Percentiles rank a stretch among this genome's conserved stretches.
Evolutionary conservation across 2,113 vertebrate genomes (phyloP).

Genomic region (Leptosomus discolor): DNA sequence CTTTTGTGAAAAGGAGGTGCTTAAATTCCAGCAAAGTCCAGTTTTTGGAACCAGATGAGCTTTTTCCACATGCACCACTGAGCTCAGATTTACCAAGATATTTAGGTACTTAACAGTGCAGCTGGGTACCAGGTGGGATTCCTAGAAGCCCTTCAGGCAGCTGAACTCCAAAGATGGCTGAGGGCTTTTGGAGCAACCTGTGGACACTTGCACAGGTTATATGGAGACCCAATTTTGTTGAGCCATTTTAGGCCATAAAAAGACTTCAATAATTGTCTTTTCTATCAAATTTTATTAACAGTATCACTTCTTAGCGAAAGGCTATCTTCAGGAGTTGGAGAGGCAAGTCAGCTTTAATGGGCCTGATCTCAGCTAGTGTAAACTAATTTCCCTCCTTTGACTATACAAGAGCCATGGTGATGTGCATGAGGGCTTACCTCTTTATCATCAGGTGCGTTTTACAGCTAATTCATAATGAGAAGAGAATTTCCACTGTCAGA

Average conservation of each 20-base stretch:
- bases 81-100: not conserved
- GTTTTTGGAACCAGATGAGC: not conserved
- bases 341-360: not conserved
- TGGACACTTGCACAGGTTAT: not conserved
- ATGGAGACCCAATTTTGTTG: not conserved
- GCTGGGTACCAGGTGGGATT: not conserved
- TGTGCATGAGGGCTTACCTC: not conserved
- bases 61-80: not conserved
- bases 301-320: not conserved
- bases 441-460: not conserved
- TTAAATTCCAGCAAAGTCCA: not conserved
- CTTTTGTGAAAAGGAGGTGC: not conserved
- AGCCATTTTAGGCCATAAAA: not conserved
- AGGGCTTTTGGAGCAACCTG: not conserved
- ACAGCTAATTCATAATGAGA: not conserved
- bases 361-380: not conserved
- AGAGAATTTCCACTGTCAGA: slow-evolving; percentile 1
- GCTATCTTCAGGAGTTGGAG: not conserved
- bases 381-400: not conserved
- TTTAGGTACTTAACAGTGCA: not conserved
- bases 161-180: not conserved
- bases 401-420: not conserved
- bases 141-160: not conserved
- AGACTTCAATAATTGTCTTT: not conserved
- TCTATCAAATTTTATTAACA: not conserved